phyloP scores from a whole-genome alignment of 2,113 vertebrate species.

The Camarhynchus parvulus region DNA sequence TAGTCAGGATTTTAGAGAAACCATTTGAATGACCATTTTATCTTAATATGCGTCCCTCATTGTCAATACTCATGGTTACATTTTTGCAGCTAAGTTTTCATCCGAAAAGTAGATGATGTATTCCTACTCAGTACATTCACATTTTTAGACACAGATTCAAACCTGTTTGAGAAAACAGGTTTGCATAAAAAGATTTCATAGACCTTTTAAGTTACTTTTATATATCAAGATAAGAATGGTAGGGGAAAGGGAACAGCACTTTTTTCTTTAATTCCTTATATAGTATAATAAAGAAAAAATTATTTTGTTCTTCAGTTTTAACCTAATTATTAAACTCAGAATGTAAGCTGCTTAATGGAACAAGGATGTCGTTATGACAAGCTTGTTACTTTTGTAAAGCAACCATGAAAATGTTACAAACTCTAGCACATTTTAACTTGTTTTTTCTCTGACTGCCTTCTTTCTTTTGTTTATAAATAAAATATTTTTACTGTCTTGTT shows the following conservation, averaged over 20 bases:
- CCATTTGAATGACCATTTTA: neutral
- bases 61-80: neutral
- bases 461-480: constrained; percentile 59
- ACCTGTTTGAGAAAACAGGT: neutral
- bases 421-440: neutral
- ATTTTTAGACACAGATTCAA: neutral
- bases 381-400: constrained; percentile 34
- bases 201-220: neutral
- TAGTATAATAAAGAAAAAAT: neutral
- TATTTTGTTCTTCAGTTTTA: neutral
- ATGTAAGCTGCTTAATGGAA: neutral
- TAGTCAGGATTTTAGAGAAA: neutral
- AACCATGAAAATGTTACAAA: neutral
- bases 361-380: neutral
- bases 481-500: constrained; percentile 27
- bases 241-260: neutral
- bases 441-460: constrained; percentile 9
- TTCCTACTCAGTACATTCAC: neutral
- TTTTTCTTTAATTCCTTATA: neutral
- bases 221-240: neutral
- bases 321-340: neutral
- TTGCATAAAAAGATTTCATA: neutral
- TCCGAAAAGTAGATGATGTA: neutral
- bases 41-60: neutral
- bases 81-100: neutral